A percentile compares a stretch with the other conserved stretches of the same genome.
These are phyloP conservation scores for Lampropteryx suffumata DNA, from an alignment of 2,888 invertebrate genomes.

Conservation along the genomic window DNA sequence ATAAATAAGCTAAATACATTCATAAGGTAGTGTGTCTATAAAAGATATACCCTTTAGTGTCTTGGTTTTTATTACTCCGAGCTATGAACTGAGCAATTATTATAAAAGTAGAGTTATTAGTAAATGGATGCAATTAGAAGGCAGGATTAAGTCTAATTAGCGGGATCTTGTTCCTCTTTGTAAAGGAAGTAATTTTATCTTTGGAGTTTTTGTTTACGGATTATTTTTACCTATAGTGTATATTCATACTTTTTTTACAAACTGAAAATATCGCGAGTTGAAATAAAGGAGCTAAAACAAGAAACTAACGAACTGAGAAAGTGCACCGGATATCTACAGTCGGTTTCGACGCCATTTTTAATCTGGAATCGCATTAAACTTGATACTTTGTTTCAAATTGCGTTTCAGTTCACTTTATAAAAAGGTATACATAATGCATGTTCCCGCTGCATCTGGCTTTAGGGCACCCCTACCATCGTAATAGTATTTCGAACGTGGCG, in stretches of 20 bases:
- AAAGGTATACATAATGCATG: slow-evolving; percentile 81
- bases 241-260: no score
- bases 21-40: no score
- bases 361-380: slow-evolving; percentile 78
- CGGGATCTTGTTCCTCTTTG: slow-evolving; percentile 47
- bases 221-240: no score
- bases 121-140: slow-evolving; percentile 72
- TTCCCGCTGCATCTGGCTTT: slow-evolving; percentile 68
- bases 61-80: slow-evolving; percentile 6
- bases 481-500: no score
- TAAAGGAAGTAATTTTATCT: slow-evolving; percentile 10
- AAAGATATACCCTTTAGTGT: no score
- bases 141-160: slow-evolving; percentile 73
- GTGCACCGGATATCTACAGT: slow-evolving; percentile 8
- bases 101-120: slow-evolving; percentile 63
- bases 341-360: slow-evolving; percentile 61
- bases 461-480: slow-evolving; percentile 44
- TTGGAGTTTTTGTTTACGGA: slow-evolving; percentile 34
- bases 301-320: slow-evolving; percentile 4
- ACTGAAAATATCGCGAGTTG: no score
- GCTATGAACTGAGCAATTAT: slow-evolving; percentile 59
- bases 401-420: slow-evolving; percentile 72
- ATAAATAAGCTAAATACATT: no score
- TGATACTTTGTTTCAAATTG: slow-evolving; percentile 81
- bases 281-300: background rate